phyloP scores from a whole-genome alignment of 2,113 vertebrate species.

The Arvicanthis niloticus region DNA sequence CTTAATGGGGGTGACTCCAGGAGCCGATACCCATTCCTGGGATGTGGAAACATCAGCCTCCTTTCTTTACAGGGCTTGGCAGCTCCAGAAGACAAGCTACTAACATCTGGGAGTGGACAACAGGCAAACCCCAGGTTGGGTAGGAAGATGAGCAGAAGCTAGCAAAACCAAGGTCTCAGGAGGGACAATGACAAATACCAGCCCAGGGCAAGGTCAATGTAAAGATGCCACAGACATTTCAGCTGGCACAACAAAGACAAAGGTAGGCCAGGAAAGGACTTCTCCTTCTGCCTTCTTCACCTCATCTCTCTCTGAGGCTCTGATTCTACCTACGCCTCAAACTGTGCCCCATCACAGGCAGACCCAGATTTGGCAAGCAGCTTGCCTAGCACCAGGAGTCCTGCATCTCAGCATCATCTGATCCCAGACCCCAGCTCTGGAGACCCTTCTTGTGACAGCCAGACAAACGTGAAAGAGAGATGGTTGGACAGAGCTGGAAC shows the following conservation, averaged over 20 bases:
- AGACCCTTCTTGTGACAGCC: background rate
- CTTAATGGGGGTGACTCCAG: background rate
- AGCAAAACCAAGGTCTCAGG: background rate
- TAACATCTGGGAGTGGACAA: too few relatives aligned
- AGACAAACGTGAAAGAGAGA: background rate
- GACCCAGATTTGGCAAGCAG: background rate
- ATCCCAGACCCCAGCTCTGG: background rate
- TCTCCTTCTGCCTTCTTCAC: too few relatives aligned
- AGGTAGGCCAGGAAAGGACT: background rate
- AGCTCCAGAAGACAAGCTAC: background rate
- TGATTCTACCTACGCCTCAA: fast-evolving
- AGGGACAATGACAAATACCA: background rate
- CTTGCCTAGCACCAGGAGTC: too few relatives aligned
- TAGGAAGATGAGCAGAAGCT: background rate
- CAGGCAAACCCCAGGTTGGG: background rate
- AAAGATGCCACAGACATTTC: background rate
- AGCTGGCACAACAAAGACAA: background rate
- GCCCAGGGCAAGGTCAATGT: background rate
- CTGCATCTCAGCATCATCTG: background rate
- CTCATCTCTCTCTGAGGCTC: background rate
- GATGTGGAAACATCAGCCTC: background rate
- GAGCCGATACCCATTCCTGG: background rate
- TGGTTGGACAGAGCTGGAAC: background rate
- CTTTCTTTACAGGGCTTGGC: background rate
- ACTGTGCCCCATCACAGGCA: background rate